Base-by-base conservation (phyloP, 2,797 vertebrate genomes). In the Anisognathus igniventris region DNA sequence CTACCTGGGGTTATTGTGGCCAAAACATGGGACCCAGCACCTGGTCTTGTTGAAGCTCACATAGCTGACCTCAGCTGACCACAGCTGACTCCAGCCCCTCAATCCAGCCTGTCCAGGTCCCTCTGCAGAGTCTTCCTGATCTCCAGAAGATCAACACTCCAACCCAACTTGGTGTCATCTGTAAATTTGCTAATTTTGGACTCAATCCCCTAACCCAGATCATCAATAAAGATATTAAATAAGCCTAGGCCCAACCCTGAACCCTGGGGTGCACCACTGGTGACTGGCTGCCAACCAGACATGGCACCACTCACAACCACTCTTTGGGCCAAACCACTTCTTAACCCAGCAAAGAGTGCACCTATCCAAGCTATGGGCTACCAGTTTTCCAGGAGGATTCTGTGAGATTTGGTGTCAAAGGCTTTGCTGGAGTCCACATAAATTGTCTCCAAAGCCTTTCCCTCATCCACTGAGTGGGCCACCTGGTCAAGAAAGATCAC, bases 221-320 rank as follows among this genome's bases (percentile, higher is more conserved):
- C 14, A 50, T 22, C 31, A 31, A 1, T 35, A 14, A 57, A 35
- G 17, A 14, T 31, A 57, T 22, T 42, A 25, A 57, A 50, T 7
- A 42, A 17, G 25, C n/a, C 13, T 56, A 20, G 17, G 25, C 14
- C 18, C 14, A 31, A 2, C 18, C 6, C 25, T 57, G 44, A 57
- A 42, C 11, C 42, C 17, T 35, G 25, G 13, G 7, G 17, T 12
- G 17, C 7, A 35, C 22, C 11, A 27, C 9, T 27, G 4, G 27
- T 57, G 25, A 10, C 14, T 31, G 21, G 3, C 25, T 56, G 24
- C 24, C 42, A 40, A 5, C 15, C 12, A 19, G 6, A 65, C 7
- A 4, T 0, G 1, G 5, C 25, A 35, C 7, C 4, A 18, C 31
- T 48, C 21, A 25, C 6, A 25, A 23, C 8, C 10, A 11, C 5